Conservation (phyloP, 2,888 invertebrate genomes). For the Lasioglossum vierecki region DNA sequence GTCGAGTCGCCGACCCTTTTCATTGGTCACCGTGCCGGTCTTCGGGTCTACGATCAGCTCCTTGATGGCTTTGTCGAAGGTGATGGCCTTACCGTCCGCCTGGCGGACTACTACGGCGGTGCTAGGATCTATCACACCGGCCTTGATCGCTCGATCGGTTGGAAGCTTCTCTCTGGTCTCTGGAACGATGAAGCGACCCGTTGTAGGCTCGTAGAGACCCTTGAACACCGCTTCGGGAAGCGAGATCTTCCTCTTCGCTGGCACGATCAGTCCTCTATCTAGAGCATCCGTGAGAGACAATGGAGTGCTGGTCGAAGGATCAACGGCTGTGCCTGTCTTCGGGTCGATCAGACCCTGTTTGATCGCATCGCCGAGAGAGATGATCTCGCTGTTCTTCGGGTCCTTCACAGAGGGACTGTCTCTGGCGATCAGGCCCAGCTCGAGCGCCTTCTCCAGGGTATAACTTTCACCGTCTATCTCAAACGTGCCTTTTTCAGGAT, state of each 20-base stretch:
- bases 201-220: slow-evolving; percentile 94
- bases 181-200: slow-evolving; percentile 92
- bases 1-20: slow-evolving; percentile 87
- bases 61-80: slow-evolving; percentile 92
- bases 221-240: slow-evolving; percentile 95
- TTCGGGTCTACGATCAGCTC: slow-evolving; percentile 91
- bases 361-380: slow-evolving; percentile 92
- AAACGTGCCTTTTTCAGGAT: slow-evolving; percentile 90
- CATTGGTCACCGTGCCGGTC: slow-evolving; percentile 88
- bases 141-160: slow-evolving; percentile 92
- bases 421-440: slow-evolving; percentile 90
- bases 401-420: slow-evolving; percentile 92
- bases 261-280: slow-evolving; percentile 92
- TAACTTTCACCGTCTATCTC: slow-evolving; percentile 89
- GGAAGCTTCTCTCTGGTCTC: slow-evolving; percentile 91
- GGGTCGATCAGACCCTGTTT: slow-evolving; percentile 91
- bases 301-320: slow-evolving; percentile 90
- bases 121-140: slow-evolving; percentile 93
- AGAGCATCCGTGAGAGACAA: slow-evolving; percentile 93
- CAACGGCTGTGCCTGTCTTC: slow-evolving; percentile 90
- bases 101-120: slow-evolving; percentile 92
- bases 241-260: slow-evolving; percentile 92
- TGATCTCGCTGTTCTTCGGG: slow-evolving; percentile 91
- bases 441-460: slow-evolving; percentile 90
- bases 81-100: slow-evolving; percentile 88